Evolutionary conservation across 2,797 vertebrate species (phyloP).

Genomic region (Lophius americanus): DNA sequence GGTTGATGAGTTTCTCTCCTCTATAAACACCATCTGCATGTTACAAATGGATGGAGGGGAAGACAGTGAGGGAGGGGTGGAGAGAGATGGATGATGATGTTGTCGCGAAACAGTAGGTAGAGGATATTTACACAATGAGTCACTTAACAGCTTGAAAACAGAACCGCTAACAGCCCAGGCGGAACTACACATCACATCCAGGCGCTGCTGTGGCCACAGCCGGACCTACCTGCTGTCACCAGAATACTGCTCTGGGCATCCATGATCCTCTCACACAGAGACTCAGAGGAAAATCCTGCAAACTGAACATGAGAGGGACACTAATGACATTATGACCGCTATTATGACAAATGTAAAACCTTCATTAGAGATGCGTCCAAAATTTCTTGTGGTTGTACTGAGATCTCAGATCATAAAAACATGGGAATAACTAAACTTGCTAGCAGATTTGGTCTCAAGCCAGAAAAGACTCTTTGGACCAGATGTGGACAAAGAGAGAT

Average conservation of each 20-base stretch:
- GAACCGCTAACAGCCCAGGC: neutral
- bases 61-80: neutral
- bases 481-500: no score
- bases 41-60: constrained; percentile 8
- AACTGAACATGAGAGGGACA: constrained; percentile 70
- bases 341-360: neutral
- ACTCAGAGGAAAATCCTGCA: constrained; percentile 86
- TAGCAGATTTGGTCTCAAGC: no score
- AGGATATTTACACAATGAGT: constrained; percentile 10
- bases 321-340: neutral
- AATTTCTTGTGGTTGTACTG: neutral
- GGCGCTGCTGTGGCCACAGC: constrained; percentile 6
- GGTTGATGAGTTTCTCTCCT: constrained; percentile 85
- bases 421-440: no score
- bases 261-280: constrained; percentile 81
- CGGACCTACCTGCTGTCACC: constrained; percentile 81
- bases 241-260: constrained; percentile 80
- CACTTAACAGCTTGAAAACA: constrained; percentile 22
- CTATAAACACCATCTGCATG: constrained; percentile 82
- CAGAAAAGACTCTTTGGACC: no score
- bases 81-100: constrained; percentile 5
- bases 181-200: constrained; percentile 13
- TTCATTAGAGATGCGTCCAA: neutral
- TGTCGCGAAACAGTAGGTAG: constrained; percentile 10
- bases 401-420: neutral